Evolutionary conservation across 2,888 invertebrate genomes (phyloP).

Genomic region (Drosophila mayaguana): DNA sequence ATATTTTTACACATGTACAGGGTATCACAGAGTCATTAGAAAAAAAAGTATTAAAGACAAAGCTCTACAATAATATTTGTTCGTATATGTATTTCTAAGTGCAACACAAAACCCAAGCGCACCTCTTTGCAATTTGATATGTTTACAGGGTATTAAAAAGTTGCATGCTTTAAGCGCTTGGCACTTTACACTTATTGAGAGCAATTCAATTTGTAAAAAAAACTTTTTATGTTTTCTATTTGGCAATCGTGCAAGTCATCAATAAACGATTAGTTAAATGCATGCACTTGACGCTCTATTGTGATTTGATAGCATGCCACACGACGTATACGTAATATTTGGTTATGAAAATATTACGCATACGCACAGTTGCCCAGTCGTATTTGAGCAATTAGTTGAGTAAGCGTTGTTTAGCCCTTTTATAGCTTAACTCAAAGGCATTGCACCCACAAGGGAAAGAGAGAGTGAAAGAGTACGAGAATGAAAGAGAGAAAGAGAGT

Average conservation of each 20-base stretch:
- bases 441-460: background rate
- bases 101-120: too few species aligned
- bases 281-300: background rate
- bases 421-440: background rate
- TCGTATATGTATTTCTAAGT: too few species aligned
- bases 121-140: fast-evolving
- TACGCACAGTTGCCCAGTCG: conserved; percentile 3
- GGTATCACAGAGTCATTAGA: background rate
- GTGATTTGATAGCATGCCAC: conserved; percentile 8
- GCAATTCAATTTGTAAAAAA: conserved; percentile 31
- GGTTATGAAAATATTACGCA: background rate
- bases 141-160: conserved; percentile 10
- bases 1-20: background rate
- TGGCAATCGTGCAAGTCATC: conserved; percentile 25
- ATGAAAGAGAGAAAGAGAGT: background rate
- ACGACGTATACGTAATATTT: conserved; percentile 49
- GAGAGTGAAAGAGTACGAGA: background rate
- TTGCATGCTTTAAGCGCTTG: conserved; percentile 12
- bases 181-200: conserved; percentile 3
- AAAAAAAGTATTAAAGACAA: too few species aligned
- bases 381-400: conserved; percentile 8
- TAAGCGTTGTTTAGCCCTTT: background rate
- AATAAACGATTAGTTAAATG: conserved; percentile 34
- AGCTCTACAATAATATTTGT: too few species aligned
- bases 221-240: background rate